phyloP scores from a whole-genome alignment of 2,797 vertebrate genomes.

The Sandelia bainsii region DNA sequence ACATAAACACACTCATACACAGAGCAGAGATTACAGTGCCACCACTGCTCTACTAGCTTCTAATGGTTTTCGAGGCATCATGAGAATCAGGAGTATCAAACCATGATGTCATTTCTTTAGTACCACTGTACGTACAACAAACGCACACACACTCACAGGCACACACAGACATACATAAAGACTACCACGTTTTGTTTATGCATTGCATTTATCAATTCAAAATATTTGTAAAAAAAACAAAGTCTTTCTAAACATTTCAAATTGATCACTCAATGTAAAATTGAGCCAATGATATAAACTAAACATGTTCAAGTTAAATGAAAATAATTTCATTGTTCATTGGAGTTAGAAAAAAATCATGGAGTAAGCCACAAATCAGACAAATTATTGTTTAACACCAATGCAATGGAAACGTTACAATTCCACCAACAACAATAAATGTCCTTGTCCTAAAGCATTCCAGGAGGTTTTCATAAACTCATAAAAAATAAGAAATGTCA shows the following conservation, averaged over 20 bases:
- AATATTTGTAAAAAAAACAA: not conserved
- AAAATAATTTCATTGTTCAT: not conserved
- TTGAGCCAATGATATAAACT: no score
- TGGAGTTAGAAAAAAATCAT: no score
- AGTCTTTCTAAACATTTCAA: not conserved
- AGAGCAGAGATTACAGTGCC: constrained; percentile 61
- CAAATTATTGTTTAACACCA: no score
- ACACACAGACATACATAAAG: not conserved
- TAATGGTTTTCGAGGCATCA: constrained; percentile 64
- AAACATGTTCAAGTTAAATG: not conserved
- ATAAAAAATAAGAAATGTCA: no score
- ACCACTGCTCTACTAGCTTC: constrained; percentile 35
- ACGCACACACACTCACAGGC: constrained; percentile 10
- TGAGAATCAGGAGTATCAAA: constrained; percentile 38
- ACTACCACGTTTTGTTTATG: not conserved
- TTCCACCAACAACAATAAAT: no score
- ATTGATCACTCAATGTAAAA: not conserved
- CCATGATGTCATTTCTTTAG: constrained; percentile 47
- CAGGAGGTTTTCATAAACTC: not conserved
- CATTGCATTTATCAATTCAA: not conserved
- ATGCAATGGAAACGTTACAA: not conserved
- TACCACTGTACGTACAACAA: not conserved
- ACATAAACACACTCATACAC: constrained; percentile 40
- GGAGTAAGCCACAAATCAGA: no score
- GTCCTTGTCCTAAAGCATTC: not conserved